Evolutionary conservation across 1,140 invertebrate genomes (phyloP), one percentile per base, ranked within the genome.

Genomic region (Hycleus cichorii): DNA sequence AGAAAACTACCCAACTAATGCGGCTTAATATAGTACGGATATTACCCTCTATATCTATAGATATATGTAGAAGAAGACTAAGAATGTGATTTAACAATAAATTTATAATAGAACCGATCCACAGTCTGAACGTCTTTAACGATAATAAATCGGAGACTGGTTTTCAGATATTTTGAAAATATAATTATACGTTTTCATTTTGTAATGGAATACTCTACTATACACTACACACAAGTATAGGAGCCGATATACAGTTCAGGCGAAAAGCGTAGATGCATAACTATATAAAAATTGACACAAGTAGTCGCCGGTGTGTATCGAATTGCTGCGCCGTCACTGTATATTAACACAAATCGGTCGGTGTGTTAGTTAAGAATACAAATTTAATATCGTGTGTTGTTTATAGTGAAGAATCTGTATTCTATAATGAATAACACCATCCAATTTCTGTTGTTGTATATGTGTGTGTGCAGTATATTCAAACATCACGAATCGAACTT

Each of bases 401-500:
- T 18, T 18, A 18, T 18, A 18, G 18, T 18, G 18, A 18, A 18
- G 18, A 18, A 18, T 32, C 32, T 5, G 32, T 32, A 38, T 38
- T 11, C 25, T 10, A 18, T 39, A 38, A 8, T 52, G 49, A 59
- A 11, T 62, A 48, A 62, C 43, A 47, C 65, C 69, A 58, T 69
- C 62, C 61, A 10, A 62, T 64, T 64, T 73, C 71, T 32, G 4
- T 32, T 32, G 32, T 7, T 32, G 32, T 32, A 18, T 18, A 18
- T 18, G 18, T 18, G 18, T 18, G 18, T 18, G 18, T 18, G 18
- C 18, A 72, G 69, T 69, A 71, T 73, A 73, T 73, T 68, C 72
- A 73, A 73, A 73, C 69, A 73, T 72, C 72, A 73, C 72, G 72
- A 71, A 70, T 71, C 69, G 69, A 71, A 70, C 65, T 64, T 69